Evolutionary conservation across 2,888 invertebrate species (phyloP), one percentile per base, ranked within the genome.

Genomic region (Stenolophus ochropezus): DNA sequence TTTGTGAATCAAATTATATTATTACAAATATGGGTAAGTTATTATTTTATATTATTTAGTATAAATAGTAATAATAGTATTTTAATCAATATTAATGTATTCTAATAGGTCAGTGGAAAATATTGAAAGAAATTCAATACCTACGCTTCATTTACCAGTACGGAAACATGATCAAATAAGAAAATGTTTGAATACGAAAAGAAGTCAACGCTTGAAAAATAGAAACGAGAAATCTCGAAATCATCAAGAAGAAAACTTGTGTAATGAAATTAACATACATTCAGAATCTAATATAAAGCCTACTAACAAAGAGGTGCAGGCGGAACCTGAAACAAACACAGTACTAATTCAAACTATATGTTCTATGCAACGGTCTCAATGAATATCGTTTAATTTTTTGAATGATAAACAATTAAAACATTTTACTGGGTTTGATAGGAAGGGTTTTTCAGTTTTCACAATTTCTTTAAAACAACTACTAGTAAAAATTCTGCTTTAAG

Each of bases 21-120:
- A 18, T 53, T 16, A 53, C 53, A 53, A 53, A 6, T 53, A 53
- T 53, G 53, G 53, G 53, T 53, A 53, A 53, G 6, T 18, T 53
- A 18, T 53, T 18, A 18, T 53, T 53, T 18, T 16, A 53, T 18
- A 18, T 18, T 16, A 53, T 18, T 4, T 27, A 5, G 27, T 27
- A 27, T 4, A 4, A 4, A 27, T 27, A 27, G 4, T 27, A 27
- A 16, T 18, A 53, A 53, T 18, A 18, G 3, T 53, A 53, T 53
- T 18, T 16, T 18, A 53, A 18, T 18, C 20, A 53, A 53, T 53
- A 18, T 53, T 18, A 6, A 18, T 53, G 5, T 53, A 18, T 53
- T 16, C 53, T 53, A 16, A 18, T 53, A 53, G 53, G 53, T 16
- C 16, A 53, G 6, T 53, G 53, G 53, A 53, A 53, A 53, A 53